Percentiles rank a stretch among this genome's conserved stretches.
phyloP scores from a whole-genome alignment of 1,140 invertebrate species.

The Chironomus tepperi region DNA sequence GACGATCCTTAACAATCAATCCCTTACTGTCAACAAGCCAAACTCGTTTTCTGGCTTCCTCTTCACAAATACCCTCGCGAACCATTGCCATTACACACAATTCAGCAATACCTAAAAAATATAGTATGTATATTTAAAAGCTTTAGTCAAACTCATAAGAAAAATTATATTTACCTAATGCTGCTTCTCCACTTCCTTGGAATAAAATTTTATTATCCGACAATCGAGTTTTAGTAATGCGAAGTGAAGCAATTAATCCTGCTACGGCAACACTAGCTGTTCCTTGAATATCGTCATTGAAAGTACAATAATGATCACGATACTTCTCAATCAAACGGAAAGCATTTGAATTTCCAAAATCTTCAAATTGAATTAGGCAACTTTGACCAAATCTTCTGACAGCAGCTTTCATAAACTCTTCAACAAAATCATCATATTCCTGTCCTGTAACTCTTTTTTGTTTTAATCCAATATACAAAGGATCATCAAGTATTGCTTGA shows the following conservation, averaged over 20 bases:
- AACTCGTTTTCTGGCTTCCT: slow-evolving; percentile 62
- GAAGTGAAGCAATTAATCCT: slow-evolving; percentile 74
- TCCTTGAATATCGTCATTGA: slow-evolving; percentile 95
- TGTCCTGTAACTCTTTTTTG: slow-evolving; percentile 71
- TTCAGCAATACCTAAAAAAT: slow-evolving; percentile 58
- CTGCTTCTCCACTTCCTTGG: slow-evolving; percentile 85
- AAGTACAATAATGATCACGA: slow-evolving; percentile 76
- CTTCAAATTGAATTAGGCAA: slow-evolving; percentile 84
- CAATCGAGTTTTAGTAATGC: slow-evolving; percentile 66
- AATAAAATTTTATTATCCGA: slow-evolving; percentile 80
- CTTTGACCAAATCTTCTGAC: slow-evolving; percentile 75
- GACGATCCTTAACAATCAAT: slow-evolving; percentile 67
- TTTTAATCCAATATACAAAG: slow-evolving; percentile 83
- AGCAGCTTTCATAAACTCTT: slow-evolving; percentile 94
- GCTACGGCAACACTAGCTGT: slow-evolving; percentile 85
- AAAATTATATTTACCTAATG: slow-evolving; percentile 56
- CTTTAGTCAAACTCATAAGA: too few relatives aligned
- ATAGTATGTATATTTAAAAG: too few relatives aligned
- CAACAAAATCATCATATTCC: slow-evolving; percentile 86
- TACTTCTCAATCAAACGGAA: slow-evolving; percentile 81
- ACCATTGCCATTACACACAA: slow-evolving; percentile 82
- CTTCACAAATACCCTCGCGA: slow-evolving; percentile 60
- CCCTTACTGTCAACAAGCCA: slow-evolving; percentile 62
- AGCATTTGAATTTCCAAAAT: slow-evolving; percentile 88
- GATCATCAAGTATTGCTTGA: slow-evolving; percentile 73